Evolutionary conservation across 2,113 vertebrate genomes (phyloP).

Genomic region (Cebus imitator): DNA sequence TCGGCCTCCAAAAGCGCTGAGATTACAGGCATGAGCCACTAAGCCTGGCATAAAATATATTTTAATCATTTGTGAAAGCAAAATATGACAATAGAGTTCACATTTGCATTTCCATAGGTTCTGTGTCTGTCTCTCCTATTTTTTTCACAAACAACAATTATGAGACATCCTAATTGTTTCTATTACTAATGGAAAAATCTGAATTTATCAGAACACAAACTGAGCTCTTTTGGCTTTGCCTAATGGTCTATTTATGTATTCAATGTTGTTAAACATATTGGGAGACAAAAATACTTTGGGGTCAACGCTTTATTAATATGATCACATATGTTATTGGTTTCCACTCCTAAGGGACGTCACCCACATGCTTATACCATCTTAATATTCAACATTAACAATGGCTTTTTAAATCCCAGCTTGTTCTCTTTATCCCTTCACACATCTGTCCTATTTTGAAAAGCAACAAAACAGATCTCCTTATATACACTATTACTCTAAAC

Average conservation of each 20-base stretch:
- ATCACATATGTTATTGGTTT: background rate
- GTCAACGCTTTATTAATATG: background rate
- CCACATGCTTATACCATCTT: background rate
- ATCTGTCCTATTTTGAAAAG: background rate
- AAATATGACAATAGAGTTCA: background rate
- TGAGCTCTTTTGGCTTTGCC: background rate
- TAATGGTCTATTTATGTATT: background rate
- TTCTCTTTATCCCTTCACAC: background rate
- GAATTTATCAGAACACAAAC: background rate
- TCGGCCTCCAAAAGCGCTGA: too few relatives aligned
- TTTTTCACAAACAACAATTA: conserved; percentile 3
- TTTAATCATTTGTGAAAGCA: conserved; percentile 21
- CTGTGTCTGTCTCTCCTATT: background rate
- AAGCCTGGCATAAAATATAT: background rate
- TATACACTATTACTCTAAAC: background rate
- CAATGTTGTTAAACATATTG: background rate
- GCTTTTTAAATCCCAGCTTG: background rate
- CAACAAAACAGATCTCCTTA: background rate
- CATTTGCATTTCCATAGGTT: background rate
- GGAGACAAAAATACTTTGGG: background rate
- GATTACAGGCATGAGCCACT: too few relatives aligned
- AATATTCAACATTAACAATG: background rate
- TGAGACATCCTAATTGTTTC: background rate
- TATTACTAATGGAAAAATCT: background rate
- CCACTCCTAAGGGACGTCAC: background rate